A percentile compares a stretch with the other conserved stretches of the same genome.
These are phyloP conservation scores for Momotus momota DNA, from an alignment of 2,797 vertebrate genomes.

Conservation along the genomic window DNA sequence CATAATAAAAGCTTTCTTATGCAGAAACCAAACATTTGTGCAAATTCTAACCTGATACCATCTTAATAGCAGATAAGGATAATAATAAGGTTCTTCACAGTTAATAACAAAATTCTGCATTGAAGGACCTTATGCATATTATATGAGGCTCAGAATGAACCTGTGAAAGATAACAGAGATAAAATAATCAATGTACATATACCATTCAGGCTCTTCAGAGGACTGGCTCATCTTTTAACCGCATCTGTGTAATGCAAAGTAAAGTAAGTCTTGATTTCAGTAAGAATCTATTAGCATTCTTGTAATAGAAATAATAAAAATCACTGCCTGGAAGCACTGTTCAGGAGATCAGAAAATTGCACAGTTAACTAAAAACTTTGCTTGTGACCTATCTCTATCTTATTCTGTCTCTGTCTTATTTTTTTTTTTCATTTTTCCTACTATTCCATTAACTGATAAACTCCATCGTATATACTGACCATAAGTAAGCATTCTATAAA, in stretches of 20 bases:
- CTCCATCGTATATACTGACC: background rate
- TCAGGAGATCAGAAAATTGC: background rate
- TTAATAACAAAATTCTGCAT: background rate
- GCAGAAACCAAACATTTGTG: background rate
- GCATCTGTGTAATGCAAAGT: background rate
- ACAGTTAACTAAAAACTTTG: background rate
- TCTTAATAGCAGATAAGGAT: background rate
- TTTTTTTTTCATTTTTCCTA: constrained; percentile 22
- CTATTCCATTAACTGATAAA: constrained; percentile 28
- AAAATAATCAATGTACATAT: background rate
- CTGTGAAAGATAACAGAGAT: background rate
- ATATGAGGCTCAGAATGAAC: background rate
- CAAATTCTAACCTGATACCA: background rate
- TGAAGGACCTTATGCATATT: background rate
- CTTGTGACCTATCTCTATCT: background rate
- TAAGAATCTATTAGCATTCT: background rate
- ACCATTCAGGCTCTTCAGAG: background rate
- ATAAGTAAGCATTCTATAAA: background rate
- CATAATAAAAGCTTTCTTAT: background rate
- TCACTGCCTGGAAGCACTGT: background rate
- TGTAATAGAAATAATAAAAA: background rate
- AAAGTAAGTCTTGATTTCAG: background rate
- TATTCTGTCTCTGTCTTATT: constrained; percentile 23
- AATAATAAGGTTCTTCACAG: background rate
- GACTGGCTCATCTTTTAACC: background rate